Base-by-base conservation (phyloP, 2,113 vertebrate species). In the Castor canadensis region DNA sequence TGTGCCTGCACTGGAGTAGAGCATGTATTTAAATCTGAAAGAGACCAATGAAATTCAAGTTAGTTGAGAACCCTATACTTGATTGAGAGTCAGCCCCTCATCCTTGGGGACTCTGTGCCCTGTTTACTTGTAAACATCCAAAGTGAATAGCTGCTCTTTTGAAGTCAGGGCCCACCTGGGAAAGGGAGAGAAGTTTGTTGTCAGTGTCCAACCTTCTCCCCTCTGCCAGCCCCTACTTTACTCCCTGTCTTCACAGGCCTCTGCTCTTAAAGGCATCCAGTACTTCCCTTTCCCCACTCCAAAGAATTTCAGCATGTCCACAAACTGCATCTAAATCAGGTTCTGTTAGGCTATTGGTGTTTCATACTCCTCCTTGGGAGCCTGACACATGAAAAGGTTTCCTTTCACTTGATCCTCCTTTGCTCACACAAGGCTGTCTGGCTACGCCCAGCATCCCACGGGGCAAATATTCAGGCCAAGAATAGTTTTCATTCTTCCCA, bases 401-500 rank as follows among this genome's bases (percentile, higher is more conserved):
- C 89, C 67, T 95, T 94, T 93, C 66, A 91, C 69, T 80, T 35
- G 85, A 72, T 81, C 47, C 66, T 58, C 66, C 93, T 94, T 75
- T 88, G 85, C 81, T 45, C 79, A 73, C 17, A 64, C 88, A 26
- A 67, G 60, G 64, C 76, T n/a, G 71, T 58, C 81, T 75, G 72
- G 64, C 77, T 19, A 84, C 38, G 87, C 66, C 60, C 64, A 71
- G 88, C 26, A 66, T 71, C 45, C 90, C 80, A 79, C 6, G n/a
- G 81, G 81, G 85, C 82, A 64, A 75, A 79, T 35, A 38, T 66
- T 84, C 66, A 30, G n/a, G 81, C 84, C 94, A 95, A 93, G 66
- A 96, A 87, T 71, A 84, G 94, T 77, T 49, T 84, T 93, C 90
- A 87, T 92, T 96, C 87, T 93, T 94, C 47, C 72, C 87, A 58